Evolutionary conservation across 2,113 vertebrate genomes (phyloP).

Genomic region (cat (Felis catus)): F.catus_Fca126_mat1.0 CM031428.1:21868001-21868500

Average conservation of each 20-base stretch:
- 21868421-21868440: neutral
- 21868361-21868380: neutral
- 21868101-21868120: neutral
- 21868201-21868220: neutral
- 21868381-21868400: neutral
- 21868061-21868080: neutral
- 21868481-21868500: neutral
- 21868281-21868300: neutral
- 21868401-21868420: neutral
- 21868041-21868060: neutral
- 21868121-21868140: neutral
- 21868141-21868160: neutral
- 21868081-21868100: neutral
- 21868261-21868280: neutral
- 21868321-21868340: neutral
- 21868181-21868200: neutral
- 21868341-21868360: neutral
- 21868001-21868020: neutral
- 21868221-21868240: neutral
- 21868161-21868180: conserved; percentile 18
- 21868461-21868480: neutral
- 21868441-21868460: neutral
- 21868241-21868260: neutral
- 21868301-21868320: neutral
- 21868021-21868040: neutral